These are phyloP conservation scores for Dasypolia templi DNA, from an alignment of 2,888 invertebrate species.

Conservation along the genomic window DNA sequence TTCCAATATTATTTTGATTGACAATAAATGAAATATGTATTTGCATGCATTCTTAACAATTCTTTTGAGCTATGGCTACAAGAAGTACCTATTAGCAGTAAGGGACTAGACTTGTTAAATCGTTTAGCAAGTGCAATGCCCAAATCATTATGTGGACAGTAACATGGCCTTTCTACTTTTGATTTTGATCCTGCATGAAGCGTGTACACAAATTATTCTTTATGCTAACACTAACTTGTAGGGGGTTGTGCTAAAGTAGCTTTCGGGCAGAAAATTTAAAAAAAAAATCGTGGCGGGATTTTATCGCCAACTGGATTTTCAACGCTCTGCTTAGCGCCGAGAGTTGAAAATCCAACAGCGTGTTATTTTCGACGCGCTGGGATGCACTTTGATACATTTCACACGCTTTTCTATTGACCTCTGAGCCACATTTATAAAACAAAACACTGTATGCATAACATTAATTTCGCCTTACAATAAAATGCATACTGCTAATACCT, in stretches of 20 bases:
- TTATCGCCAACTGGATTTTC: too few species aligned
- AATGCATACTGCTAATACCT: slow-evolving; percentile 3
- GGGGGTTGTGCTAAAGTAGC: neutral
- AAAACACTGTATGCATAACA: too few species aligned
- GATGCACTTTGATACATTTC: too few species aligned
- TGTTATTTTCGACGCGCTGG: too few species aligned
- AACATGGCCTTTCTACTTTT: neutral
- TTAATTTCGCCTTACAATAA: slow-evolving; percentile 7
- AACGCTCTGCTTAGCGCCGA: too few species aligned
- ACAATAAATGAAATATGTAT: slow-evolving; percentile 10
- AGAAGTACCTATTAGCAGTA: slow-evolving; percentile 24
- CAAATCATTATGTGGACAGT: neutral
- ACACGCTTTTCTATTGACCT: too few species aligned
- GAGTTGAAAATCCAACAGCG: too few species aligned
- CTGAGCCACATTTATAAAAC: too few species aligned
- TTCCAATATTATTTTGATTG: neutral
- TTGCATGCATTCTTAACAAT: slow-evolving; percentile 21
- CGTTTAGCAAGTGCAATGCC: slow-evolving; percentile 13
- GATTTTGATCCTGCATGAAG: neutral
- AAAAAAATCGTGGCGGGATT: too few species aligned
- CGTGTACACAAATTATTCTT: neutral
- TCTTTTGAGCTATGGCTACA: slow-evolving; percentile 32
- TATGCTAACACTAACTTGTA: neutral
- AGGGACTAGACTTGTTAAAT: slow-evolving; percentile 29
- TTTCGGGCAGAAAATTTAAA: neutral